Base-by-base conservation (phyloP, 2,113 vertebrate species). In the Nycticryphes semicollaris region DNA sequence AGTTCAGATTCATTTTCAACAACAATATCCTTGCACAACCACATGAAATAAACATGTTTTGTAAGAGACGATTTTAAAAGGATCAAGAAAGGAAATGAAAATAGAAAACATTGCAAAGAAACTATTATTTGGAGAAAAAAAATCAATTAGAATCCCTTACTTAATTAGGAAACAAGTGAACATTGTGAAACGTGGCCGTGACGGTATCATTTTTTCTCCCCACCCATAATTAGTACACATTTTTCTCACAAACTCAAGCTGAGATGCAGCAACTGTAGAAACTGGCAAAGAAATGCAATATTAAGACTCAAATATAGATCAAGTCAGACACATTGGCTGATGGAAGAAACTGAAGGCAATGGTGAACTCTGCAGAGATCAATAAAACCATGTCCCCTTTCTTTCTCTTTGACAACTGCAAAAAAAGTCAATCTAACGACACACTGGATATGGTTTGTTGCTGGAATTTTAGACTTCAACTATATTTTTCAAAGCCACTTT, bases 31-130 rank as follows among this genome's bases (percentile, higher is more conserved):
- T 74, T 70, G 47, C 1, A 2, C 51, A 86, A 73, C 4, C 5
- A 45, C 4, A 50, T 69, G 75, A 89, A 92, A 78, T 37, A 93
- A 91, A 47, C 7, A 62, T 20, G 13, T 41, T 95, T 63, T 69
- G 11, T 74, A 77, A 74, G 28, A 92, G 45, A 24, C 47, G 54
- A 75, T 62, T 90, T 96, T 70, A 39, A 88, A 94, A 82, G 19
- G 6, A 87, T 75, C 41, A 78, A 59, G 45, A 81, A 86, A 80
- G 31, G 22, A 83, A 86, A 90, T 57, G 6, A 83, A 91, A 90
- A 27, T 6, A 84, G 25, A 82, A 93, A 92, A 48, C 5, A 14
- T 0, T 64, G 54, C 47, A 77, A 90, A 88, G 1, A 67, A 85
- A 77, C 5, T 56, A 51, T n/a, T 3, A 51, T n/a, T 3, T 69